These are phyloP conservation scores for Panopea generosa DNA, from an alignment of 2,888 invertebrate genomes.

Conservation along the genomic window DNA sequence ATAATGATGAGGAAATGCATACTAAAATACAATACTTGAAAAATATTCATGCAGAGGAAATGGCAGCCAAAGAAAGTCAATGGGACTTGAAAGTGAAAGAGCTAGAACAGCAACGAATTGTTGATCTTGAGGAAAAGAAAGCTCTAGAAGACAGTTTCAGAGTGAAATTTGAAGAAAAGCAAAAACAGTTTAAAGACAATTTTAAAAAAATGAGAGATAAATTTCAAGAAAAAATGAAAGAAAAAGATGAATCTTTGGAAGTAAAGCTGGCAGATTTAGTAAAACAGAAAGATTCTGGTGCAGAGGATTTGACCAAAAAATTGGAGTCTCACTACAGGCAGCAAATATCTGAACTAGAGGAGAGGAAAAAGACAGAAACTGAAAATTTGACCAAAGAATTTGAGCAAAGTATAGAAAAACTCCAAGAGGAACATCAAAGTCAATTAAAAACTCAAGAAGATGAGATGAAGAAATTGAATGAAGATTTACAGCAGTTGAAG, in stretches of 20 bases:
- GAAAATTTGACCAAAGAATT: constrained; percentile 64
- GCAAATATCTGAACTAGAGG: constrained; percentile 67
- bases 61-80: constrained; percentile 37
- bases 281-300: constrained; percentile 76
- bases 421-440: constrained; percentile 35
- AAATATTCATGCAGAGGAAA: constrained; percentile 36
- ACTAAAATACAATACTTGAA: constrained; percentile 39
- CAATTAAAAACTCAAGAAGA: constrained; percentile 11
- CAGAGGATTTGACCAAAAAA: constrained; percentile 67
- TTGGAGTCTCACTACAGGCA: constrained; percentile 67
- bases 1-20: constrained; percentile 4
- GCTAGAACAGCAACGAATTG: constrained; percentile 53
- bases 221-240: constrained; percentile 74
- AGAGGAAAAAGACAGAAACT: constrained; percentile 62
- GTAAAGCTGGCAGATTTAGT: constrained; percentile 68
- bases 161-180: constrained; percentile 76
- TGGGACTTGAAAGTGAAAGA: constrained; percentile 27
- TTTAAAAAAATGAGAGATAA: constrained; percentile 76
- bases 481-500: constrained; percentile 37
- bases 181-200: constrained; percentile 76
- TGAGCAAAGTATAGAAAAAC: constrained; percentile 57
- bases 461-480: constrained; percentile 15
- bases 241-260: constrained; percentile 77
- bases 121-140: constrained; percentile 63
- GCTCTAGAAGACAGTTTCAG: constrained; percentile 72